Evolutionary conservation across 2,797 vertebrate species (phyloP).

Genomic region (Euphonia xanthogaster): DNA sequence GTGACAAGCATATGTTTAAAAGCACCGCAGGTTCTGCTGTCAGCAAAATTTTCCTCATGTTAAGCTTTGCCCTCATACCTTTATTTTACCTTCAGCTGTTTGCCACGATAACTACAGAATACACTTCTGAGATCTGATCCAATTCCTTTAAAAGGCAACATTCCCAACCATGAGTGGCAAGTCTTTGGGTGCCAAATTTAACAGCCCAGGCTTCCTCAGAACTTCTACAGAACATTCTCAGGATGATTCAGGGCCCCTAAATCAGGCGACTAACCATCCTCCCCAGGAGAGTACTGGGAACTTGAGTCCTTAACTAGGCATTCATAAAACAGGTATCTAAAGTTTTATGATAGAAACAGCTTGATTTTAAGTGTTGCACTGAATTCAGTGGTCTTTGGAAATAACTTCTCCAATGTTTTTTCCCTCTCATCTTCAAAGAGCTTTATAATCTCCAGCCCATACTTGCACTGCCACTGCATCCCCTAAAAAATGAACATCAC

Average conservation of each 20-base stretch:
- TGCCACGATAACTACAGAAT: neutral
- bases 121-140: neutral
- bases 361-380: neutral
- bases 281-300: neutral
- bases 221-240: neutral
- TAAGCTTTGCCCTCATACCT: neutral
- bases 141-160: neutral
- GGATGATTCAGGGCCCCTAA: neutral
- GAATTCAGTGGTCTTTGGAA: neutral
- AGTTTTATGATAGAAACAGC: neutral
- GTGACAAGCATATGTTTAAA: neutral
- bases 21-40: neutral
- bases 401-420: neutral
- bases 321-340: neutral
- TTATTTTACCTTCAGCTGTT: neutral
- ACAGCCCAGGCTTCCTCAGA: neutral
- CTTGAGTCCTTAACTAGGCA: neutral
- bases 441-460: neutral
- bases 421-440: neutral
- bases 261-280: neutral
- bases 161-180: accelerated
- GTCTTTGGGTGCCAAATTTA: neutral
- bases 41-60: neutral
- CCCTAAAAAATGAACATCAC: neutral
- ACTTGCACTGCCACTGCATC: neutral